phyloP scores from a whole-genome alignment of 2,797 vertebrate species.

The Eutrigla gurnardus region DNA sequence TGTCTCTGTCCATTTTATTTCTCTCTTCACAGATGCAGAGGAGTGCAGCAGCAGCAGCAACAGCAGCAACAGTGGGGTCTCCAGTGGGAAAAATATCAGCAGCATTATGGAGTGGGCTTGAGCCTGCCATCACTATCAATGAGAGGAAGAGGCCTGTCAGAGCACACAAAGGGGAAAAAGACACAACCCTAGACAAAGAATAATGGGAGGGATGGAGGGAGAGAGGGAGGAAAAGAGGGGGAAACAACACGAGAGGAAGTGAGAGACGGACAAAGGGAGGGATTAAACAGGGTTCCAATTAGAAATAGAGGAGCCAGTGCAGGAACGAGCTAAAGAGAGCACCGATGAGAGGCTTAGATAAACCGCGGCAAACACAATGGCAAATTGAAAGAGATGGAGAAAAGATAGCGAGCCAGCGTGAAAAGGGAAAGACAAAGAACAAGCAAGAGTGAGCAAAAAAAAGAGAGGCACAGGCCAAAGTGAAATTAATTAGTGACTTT shows the following conservation, averaged over 20 bases:
- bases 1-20: constrained; percentile 57
- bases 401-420: constrained; percentile 53
- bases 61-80: constrained; percentile 76
- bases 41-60: constrained; percentile 61
- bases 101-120: constrained; percentile 77
- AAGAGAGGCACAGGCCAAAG: constrained; percentile 38
- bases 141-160: constrained; percentile 82
- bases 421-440: constrained; percentile 55
- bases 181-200: constrained; percentile 64
- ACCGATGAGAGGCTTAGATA: constrained; percentile 61
- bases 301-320: constrained; percentile 54
- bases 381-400: constrained; percentile 60
- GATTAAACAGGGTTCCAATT: constrained; percentile 66
- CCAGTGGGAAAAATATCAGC: constrained; percentile 81
- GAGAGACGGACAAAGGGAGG: constrained; percentile 54
- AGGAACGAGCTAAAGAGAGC: constrained; percentile 50
- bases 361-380: constrained; percentile 51
- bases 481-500: constrained; percentile 74
- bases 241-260: constrained; percentile 44
- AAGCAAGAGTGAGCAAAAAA: constrained; percentile 51
- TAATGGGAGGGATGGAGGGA: constrained; percentile 56
- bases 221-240: constrained; percentile 37
- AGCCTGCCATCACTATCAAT: constrained; percentile 83
- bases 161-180: constrained; percentile 77
- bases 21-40: constrained; percentile 31